Evolutionary conservation across 1,140 invertebrate species (phyloP).

Genomic region (Meloidogyne hapla): DNA sequence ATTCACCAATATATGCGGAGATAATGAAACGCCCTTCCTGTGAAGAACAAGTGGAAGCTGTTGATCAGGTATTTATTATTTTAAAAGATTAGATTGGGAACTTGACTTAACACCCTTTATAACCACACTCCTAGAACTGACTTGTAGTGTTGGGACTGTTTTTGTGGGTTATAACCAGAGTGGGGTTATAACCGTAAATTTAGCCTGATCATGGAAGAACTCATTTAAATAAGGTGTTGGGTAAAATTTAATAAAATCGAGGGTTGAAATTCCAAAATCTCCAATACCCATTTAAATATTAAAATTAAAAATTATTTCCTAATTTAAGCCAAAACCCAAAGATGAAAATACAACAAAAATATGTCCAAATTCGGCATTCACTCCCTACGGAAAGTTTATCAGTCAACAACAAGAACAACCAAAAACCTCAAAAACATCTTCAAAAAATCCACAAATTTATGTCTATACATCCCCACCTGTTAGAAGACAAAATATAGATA

Average conservation of each 20-base stretch:
- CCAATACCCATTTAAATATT: neutral
- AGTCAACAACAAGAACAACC: constrained; percentile 7
- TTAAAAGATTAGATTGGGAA: too few relatives aligned
- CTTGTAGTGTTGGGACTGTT: too few relatives aligned
- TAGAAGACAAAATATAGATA: constrained; percentile 1
- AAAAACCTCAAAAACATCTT: neutral
- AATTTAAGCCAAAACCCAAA: neutral
- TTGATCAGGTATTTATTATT: neutral
- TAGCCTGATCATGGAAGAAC: too few relatives aligned
- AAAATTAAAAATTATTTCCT: neutral
- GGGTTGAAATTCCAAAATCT: too few relatives aligned
- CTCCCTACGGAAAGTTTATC: constrained; percentile 21
- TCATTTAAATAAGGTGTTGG: too few relatives aligned
- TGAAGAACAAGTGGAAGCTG: neutral
- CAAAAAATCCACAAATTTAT: constrained; percentile 1
- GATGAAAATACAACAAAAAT: neutral
- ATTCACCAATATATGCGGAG: neutral
- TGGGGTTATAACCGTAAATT: too few relatives aligned
- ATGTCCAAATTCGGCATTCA: constrained; percentile 21
- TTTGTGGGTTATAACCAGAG: neutral
- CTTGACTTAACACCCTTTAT: too few relatives aligned
- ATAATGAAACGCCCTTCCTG: neutral
- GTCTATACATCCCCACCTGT: neutral
- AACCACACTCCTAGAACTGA: too few relatives aligned
- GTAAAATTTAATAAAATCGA: too few relatives aligned